Base-by-base conservation (phyloP, 2,113 vertebrate species). In the Garra rufa region DNA sequence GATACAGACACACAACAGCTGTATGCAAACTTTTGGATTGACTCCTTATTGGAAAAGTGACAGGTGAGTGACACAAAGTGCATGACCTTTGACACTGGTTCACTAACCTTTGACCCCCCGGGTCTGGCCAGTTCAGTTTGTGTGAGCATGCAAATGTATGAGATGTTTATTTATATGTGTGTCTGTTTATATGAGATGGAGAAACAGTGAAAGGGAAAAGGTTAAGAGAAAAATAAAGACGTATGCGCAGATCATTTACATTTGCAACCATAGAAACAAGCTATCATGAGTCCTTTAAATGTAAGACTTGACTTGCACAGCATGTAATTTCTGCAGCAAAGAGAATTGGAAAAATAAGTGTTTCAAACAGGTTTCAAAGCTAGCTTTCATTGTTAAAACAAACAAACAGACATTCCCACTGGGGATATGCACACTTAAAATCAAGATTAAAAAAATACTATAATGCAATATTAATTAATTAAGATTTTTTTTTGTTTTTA, bases 71-170 rank as follows among this genome's bases (percentile, higher is more conserved):
- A 67, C 26, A 44, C 14, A 30, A 43, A 63, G 41, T 4, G 5
- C 41, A 15, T n/a, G 26, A 34, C 82, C 82, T 76, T 46, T 75
- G 82, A 83, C 70, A 63, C 24, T 21, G 38, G 70, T 44, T 19
- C 43, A 17, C 11, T 48, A 21, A 30, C 41, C 70, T 74, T 63
- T 46, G 41, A 76, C 70, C 41, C 41, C 82, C 43, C 4, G 26
- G 15, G 43, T 6, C 48, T 5, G 26, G 30, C 9, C 41, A 38
- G 4, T 48, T 30, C 10, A 28, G n/a, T n/a, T n/a, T 69, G 43
- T 52, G 73, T 34, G 26, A 11, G n/a, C 26, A 3, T 57, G 34
- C 50, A 19, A 19, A 11, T 67, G 26, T 2, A 26, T 24, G 1
- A 15, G 21, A 57, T 14, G 9, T 55, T n/a, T n/a, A 21, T 19